These are phyloP conservation scores for Harlomillsia oculata DNA, from an alignment of 1,140 invertebrate genomes.

Conservation along the genomic window DNA sequence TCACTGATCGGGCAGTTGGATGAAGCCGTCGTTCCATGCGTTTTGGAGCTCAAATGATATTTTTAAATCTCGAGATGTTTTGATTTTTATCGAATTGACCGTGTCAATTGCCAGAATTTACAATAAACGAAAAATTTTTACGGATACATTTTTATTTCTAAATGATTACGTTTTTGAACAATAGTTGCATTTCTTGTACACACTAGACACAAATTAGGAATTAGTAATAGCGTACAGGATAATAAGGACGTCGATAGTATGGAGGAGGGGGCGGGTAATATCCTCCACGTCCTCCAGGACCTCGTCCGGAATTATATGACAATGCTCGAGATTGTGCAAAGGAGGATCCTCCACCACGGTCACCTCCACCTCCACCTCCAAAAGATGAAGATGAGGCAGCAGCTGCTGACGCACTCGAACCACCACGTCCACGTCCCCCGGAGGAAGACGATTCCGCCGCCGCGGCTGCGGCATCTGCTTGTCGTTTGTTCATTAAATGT, in stretches of 20 bases:
- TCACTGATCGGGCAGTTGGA: constrained; percentile 10
- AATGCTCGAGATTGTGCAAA: neutral
- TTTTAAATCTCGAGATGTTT: too few relatives aligned
- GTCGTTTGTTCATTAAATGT: neutral
- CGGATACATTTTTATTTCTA: too few relatives aligned
- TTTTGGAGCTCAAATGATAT: neutral
- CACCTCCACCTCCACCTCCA: neutral
- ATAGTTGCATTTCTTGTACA: too few relatives aligned
- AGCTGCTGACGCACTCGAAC: neutral
- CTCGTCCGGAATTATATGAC: neutral
- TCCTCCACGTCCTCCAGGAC: neutral
- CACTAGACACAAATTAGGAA: too few relatives aligned
- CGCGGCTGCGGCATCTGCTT: neutral
- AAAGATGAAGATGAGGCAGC: neutral
- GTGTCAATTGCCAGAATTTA: too few relatives aligned
- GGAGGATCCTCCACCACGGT: neutral
- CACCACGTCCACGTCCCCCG: neutral
- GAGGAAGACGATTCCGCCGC: neutral
- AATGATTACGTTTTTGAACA: too few relatives aligned
- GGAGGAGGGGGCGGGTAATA: too few relatives aligned
- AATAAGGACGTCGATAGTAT: too few relatives aligned
- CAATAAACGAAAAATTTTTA: too few relatives aligned
- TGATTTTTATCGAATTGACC: too few relatives aligned
- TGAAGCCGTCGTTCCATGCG: constrained; percentile 16
- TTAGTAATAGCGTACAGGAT: too few relatives aligned